Evolutionary conservation across 2,888 invertebrate species (phyloP).

Genomic region (Torymus tubicola): DNA sequence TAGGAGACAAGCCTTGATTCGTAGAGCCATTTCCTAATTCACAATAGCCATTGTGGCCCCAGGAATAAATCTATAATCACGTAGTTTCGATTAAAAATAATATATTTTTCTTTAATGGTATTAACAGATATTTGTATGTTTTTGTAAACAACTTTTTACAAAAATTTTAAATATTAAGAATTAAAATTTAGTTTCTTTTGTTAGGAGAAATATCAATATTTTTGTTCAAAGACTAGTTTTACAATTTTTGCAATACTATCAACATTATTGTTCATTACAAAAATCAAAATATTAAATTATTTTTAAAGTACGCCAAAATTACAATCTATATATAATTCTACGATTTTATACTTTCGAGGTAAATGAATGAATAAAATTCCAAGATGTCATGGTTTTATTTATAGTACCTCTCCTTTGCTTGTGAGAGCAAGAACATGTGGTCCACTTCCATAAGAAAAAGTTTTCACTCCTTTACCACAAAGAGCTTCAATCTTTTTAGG

Average conservation of each 20-base stretch:
- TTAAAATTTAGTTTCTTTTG: not conserved
- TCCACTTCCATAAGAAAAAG: conserved; percentile 79
- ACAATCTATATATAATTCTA: too few relatives aligned
- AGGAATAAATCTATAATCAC: conserved; percentile 77
- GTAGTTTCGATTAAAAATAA: too few relatives aligned
- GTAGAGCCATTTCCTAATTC: conserved; percentile 80
- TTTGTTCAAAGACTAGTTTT: too few relatives aligned
- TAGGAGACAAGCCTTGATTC: conserved; percentile 78
- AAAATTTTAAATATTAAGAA: not conserved
- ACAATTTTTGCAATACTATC: not conserved
- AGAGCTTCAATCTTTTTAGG: conserved; percentile 78
- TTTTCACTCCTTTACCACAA: conserved; percentile 78
- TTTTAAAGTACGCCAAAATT: too few relatives aligned
- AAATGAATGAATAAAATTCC: too few relatives aligned
- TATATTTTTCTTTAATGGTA: too few relatives aligned
- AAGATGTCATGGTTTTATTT: too few relatives aligned
- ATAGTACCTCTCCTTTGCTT: conserved; percentile 75
- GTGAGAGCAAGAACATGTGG: conserved; percentile 81
- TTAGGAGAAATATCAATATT: too few relatives aligned
- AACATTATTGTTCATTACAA: too few relatives aligned
- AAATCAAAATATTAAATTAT: too few relatives aligned
- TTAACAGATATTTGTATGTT: too few relatives aligned
- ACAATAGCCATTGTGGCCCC: conserved; percentile 81
- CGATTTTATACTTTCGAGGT: too few relatives aligned
- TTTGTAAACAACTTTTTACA: not conserved